Conservation (phyloP, 2,113 vertebrate genomes). For the Ibidorhyncha struthersii region DNA sequence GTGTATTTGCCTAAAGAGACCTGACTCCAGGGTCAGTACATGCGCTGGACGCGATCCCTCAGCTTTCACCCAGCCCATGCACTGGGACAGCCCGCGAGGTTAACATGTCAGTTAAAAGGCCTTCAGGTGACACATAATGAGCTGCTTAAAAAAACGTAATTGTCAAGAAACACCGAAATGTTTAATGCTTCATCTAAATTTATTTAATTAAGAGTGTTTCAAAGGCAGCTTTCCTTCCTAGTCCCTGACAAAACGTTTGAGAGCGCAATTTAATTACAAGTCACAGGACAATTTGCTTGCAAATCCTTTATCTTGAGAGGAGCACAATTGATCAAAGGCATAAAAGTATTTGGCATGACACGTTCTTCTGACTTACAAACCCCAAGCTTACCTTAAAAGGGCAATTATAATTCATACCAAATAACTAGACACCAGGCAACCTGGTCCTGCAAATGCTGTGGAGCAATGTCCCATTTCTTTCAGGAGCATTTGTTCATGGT, state of each 20-base stretch:
- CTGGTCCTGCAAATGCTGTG: not conserved
- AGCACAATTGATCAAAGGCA: not conserved
- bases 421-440: not conserved
- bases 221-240: not conserved
- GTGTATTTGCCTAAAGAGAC: not conserved
- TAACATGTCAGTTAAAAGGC: not conserved
- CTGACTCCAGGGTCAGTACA: not conserved
- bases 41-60: not conserved
- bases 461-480: not conserved
- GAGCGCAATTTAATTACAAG: not conserved
- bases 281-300: not conserved
- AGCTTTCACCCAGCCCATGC: not conserved
- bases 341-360: not conserved
- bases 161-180: not conserved
- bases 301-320: not conserved
- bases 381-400: not conserved
- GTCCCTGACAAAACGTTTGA: not conserved
- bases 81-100: rapidly evolving
- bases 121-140: not conserved
- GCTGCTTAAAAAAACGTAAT: not conserved
- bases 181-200: not conserved
- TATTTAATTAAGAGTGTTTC: not conserved
- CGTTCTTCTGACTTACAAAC: not conserved
- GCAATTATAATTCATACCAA: not conserved
- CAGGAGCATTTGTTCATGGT: not conserved